phyloP scores from a whole-genome alignment of 1,140 invertebrate species.

The Lepidurus packardi region DNA sequence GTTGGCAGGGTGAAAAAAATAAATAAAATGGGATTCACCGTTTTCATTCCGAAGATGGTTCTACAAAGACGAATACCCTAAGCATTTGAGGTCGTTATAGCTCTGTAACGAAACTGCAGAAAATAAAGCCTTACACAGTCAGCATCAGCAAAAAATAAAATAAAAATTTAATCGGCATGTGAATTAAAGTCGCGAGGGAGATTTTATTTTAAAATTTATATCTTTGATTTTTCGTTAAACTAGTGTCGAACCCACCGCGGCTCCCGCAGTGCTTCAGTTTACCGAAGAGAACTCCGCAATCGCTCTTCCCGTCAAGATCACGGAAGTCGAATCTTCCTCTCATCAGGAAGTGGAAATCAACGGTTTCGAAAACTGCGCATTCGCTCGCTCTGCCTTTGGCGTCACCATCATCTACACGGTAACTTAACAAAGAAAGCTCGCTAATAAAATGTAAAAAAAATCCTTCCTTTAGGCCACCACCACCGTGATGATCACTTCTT shows the following conservation, averaged over 20 bases:
- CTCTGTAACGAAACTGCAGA: no score
- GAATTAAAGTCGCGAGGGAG: no score
- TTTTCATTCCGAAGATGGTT: no score
- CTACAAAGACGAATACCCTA: no score
- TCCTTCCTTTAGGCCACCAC: neutral
- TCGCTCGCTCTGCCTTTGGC: neutral
- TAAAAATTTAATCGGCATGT: no score
- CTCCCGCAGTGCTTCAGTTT: neutral
- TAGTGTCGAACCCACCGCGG: neutral
- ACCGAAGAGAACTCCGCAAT: neutral
- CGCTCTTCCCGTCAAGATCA: neutral
- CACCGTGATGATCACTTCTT: neutral
- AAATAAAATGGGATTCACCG: no score
- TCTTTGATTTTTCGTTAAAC: neutral
- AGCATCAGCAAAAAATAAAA: no score
- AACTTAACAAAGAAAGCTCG: neutral
- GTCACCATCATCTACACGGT: neutral
- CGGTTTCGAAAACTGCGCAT: neutral
- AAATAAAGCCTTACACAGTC: no score
- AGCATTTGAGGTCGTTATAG: no score
- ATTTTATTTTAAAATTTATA: no score
- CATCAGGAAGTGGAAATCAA: neutral
- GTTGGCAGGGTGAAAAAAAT: no score
- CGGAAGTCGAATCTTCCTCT: neutral
- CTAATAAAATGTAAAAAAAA: neutral